Conservation (phyloP, 2,113 vertebrate genomes). For the Macroglossus sobrinus region DNA sequence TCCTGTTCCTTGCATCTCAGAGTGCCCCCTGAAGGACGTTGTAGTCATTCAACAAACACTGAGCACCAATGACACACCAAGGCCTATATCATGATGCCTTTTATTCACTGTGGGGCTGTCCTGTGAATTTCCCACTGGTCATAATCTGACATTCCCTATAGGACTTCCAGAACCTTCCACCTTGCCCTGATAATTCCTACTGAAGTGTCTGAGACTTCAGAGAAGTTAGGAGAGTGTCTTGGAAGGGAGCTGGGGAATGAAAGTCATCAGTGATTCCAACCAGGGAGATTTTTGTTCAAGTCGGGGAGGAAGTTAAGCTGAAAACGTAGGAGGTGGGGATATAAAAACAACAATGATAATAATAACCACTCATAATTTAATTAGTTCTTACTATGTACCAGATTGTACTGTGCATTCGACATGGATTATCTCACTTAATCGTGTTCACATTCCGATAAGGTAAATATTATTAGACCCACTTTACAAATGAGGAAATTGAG, state of each 20-base stretch:
- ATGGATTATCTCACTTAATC: background rate
- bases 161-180: background rate
- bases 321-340: background rate
- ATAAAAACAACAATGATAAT: background rate
- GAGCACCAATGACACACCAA: background rate
- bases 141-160: accelerated
- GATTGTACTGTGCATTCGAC: background rate
- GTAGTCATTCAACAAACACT: background rate
- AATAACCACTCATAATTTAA: background rate
- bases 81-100: background rate
- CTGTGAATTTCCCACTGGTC: background rate
- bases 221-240: background rate
- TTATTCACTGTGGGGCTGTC: background rate
- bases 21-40: background rate
- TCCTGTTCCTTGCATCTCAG: background rate
- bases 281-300: background rate
- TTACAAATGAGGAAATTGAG: background rate
- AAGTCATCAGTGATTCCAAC: background rate
- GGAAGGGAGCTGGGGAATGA: background rate
- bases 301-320: background rate
- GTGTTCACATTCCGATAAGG: background rate
- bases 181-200: background rate
- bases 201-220: background rate
- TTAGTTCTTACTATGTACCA: background rate
- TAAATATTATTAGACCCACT: background rate